Evolutionary conservation across 2,797 vertebrate species (phyloP), one percentile per base, ranked within the genome.

Genomic region (Rhabdomys pumilio): DNA sequence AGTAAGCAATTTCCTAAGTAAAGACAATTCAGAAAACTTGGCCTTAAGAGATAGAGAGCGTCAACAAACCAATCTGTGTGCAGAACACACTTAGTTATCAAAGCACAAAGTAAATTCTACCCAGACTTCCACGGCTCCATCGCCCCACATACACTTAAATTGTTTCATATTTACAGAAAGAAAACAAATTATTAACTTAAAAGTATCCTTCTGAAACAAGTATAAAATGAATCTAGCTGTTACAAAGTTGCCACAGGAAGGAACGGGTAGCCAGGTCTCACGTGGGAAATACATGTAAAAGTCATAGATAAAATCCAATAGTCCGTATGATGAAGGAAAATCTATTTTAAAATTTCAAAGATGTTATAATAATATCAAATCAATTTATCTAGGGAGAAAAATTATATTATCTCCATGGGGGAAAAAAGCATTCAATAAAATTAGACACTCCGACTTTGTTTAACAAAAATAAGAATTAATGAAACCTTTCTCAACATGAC

Each of bases 371-470:
- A 67, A 50, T 8, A 34, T 41, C 85, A 76, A 44, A 19, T 38
- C 9, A 81, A 76, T 80, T 75, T 22, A 55, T 55, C 15, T 61
- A 76, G 93, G 65, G 59, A 44, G 29, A 72, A 89, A 95, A 81
- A 67, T 65, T 15, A 20, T 65, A 53, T 93, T 41, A 57, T 90
- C n/a, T 88, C 83, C 47, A 65, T 44, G 50, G 61, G 38, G 17
- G 47, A 34, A 59, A 84, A 44, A 65, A 24, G 6, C 38, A 91
- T 87, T 91, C 75, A 85, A 73, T 84, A 80, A 91, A 85, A 75
- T 53, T 57, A 69, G 87, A 13, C 1, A 44, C 26, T 19, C 31
- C 24, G 73, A 67, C 55, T 29, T 91, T 72, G 77, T 38, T 89
- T 75, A 75, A 89, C 38, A 61, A 1, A 85, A 86, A 63, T 61